Base-by-base conservation (phyloP, 2,888 invertebrate species). In the Epirrhoe alternata region DNA sequence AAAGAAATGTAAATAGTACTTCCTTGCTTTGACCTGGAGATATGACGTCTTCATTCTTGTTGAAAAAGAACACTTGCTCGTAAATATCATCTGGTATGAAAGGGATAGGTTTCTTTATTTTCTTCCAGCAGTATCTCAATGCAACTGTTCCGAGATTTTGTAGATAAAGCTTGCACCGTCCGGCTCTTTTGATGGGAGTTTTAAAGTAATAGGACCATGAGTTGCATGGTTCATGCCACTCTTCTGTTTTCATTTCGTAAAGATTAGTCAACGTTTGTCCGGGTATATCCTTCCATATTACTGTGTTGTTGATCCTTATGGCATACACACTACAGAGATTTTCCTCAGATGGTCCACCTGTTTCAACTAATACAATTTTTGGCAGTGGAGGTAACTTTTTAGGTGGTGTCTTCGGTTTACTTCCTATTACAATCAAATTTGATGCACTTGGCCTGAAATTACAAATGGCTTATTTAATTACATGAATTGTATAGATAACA, bases 11-110 rank as follows among this genome's bases (percentile, higher is more conserved):
- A 38, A 95, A 86, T 12, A 76, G 82, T 51, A 95, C 73, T 35
- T 87, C 73, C 50, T 86, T 86, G 3, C 76, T 84, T 72, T 94
- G 90, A 0, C 94, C 94, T 0, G 95, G 95, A 0, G 89, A 80
- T 50, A 95, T 68, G 0, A 94, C 78, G 16, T 92, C 87, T 77
- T 94, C 94, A 70, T 94, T 94, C 81, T 94, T 95, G 64, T 94
- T 91, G 67, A 95, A 95, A 77, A 89, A 94, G 76, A 95, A 95
- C 0, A 86, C 86, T 77, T 88, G 92, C 50, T 83, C 86, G 61
- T 77, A 81, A 38, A 70, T 73, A 51, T 82, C 83, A 64, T 88
- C 87, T 4, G 87, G 84, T 72, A 90, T 84, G 42, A 83, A 83
- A 3, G 82, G 84, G 35, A 89, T 80, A 0, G 82, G 68, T 53